These are phyloP conservation scores for Ecliptopera silaceata DNA, from an alignment of 2,888 invertebrate genomes.

Conservation along the genomic window DNA sequence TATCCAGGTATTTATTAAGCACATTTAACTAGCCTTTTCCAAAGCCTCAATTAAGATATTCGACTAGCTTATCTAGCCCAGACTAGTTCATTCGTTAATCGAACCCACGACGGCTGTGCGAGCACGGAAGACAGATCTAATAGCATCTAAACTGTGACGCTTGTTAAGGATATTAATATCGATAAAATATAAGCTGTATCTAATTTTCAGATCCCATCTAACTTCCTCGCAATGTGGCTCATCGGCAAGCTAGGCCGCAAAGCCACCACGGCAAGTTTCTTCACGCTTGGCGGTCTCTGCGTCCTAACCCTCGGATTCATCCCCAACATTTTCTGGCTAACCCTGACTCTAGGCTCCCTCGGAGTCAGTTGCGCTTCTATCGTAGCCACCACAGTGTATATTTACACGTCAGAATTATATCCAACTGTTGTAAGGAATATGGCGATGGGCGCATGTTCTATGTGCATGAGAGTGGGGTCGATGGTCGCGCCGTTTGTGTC, in stretches of 20 bases:
- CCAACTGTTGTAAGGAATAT: constrained; percentile 94
- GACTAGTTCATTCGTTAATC: no score
- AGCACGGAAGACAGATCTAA: no score
- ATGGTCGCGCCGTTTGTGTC: constrained; percentile 92
- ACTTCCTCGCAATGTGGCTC: constrained; percentile 75
- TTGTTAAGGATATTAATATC: no score
- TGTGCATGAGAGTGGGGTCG: constrained; percentile 92
- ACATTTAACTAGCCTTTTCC: no score
- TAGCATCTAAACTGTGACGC: no score
- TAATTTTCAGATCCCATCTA: constrained; percentile 81
- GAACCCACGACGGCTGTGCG: no score
- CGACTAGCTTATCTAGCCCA: no score
- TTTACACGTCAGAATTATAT: constrained; percentile 93
- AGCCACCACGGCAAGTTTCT: constrained; percentile 83
- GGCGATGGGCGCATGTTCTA: constrained; percentile 92
- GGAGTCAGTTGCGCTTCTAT: constrained; percentile 91
- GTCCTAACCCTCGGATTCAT: constrained; percentile 84
- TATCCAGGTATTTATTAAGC: constrained; percentile 56
- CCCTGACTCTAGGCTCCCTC: constrained; percentile 85
- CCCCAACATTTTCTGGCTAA: constrained; percentile 75
- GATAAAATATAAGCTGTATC: no score
- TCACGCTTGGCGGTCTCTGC: constrained; percentile 83
- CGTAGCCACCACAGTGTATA: constrained; percentile 91
- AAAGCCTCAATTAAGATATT: no score
- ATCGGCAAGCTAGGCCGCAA: constrained; percentile 87